A percentile compares a stretch with the other conserved stretches of the same genome.
Conservation (phyloP, 1,140 invertebrate species). For the Leucophenga varia region DNA sequence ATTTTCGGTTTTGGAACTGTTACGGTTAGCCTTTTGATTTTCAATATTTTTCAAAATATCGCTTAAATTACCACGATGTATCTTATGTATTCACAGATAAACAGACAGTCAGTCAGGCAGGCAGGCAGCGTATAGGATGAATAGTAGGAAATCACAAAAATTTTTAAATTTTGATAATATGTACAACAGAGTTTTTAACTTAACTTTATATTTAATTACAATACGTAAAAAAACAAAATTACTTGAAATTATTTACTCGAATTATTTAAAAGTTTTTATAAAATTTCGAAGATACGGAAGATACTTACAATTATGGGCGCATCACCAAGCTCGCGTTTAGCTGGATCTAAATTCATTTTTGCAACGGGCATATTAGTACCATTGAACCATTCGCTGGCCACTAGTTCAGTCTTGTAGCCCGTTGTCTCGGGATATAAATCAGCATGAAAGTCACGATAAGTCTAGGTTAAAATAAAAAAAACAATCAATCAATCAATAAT, state of each 20-base stretch:
- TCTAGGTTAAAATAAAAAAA: constrained; percentile 61
- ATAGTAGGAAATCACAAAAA: no score
- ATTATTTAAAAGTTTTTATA: not conserved
- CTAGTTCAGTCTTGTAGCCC: constrained; percentile 73
- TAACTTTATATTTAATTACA: no score
- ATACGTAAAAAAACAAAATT: no score
- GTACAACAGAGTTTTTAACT: no score
- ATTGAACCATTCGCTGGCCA: constrained; percentile 75
- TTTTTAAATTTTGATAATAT: no score
- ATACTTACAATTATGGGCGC: constrained; percentile 64
- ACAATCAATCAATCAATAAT: not conserved
- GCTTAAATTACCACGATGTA: constrained; percentile 52
- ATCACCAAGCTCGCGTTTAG: constrained; percentile 63
- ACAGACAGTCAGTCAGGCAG: not conserved
- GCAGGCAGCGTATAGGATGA: no score
- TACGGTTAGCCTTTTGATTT: constrained; percentile 43
- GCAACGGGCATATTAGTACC: constrained; percentile 70
- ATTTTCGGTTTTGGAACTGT: constrained; percentile 23
- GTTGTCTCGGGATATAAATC: constrained; percentile 89
- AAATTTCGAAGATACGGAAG: no score
- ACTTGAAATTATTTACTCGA: not conserved
- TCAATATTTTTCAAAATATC: constrained; percentile 57
- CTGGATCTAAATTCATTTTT: constrained; percentile 80
- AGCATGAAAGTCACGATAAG: constrained; percentile 90
- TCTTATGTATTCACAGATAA: constrained; percentile 17